Evolutionary conservation across 2,113 vertebrate species (phyloP), one percentile per base, ranked within the genome.

Genomic region (Scomber scombrus): DNA sequence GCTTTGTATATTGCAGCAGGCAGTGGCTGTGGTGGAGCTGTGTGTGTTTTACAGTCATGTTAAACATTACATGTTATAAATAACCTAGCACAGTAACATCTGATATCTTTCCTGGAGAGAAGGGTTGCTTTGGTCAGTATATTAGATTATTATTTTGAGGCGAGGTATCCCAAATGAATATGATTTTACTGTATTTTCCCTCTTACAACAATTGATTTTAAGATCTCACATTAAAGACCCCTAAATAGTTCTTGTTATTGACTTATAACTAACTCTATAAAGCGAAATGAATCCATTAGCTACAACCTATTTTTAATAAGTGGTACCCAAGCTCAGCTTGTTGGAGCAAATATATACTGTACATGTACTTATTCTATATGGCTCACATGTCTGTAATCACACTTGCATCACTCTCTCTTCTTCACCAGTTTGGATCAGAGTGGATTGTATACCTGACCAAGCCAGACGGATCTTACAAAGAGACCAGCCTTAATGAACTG

Each of bases 361-460:
- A 40, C 34, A 34, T 40, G 8, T 40, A 40, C 34, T 40, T 40
- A 9, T 40, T 40, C 8, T 40, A 9, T 40, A 9, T 40, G 6
- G 34, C 34, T 40, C 9, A 9, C 34, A 40, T 40, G 34, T 40
- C 34, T 40, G 34, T 40, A 40, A 1, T 40, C 7, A 40, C 34
- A 10, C 7, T 11, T 21, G 7, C 29, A 11, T 45, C 26, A n/a
- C 16, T 31, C 11, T 71, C 3, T 60, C 31, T 16, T 4, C n/a
- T 52, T 69, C 62, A 3, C 31, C 83, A 99, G 97, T 99, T 99
- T 56, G 97, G 97, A 66, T 85, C 92, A 0, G 91, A 97, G 57
- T 98, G 96, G 97, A 92, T 89, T 0, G 58, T 99, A 47, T 97
- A 97, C 85, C 89, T 98, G 89, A 96, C 95, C 80, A 98, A 97